A percentile compares a stretch with the other conserved stretches of the same genome.
phyloP scores from a whole-genome alignment of 2,797 vertebrate genomes.

The Urophycis tenuis region DNA sequence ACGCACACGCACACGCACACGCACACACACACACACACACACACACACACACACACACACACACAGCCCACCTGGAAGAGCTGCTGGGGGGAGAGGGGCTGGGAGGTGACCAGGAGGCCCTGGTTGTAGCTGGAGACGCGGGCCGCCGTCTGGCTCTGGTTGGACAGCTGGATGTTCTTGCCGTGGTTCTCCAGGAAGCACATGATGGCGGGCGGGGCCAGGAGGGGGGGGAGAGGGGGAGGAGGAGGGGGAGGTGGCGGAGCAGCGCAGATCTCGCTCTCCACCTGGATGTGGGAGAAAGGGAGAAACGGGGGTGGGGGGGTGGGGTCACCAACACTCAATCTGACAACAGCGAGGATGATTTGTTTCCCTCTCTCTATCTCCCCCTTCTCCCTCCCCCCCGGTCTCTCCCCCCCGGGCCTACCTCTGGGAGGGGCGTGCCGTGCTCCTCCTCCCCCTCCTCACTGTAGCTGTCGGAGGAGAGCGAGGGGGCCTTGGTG shows the following conservation, averaged over 20 bases:
- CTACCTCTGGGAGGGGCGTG: slow-evolving; percentile 65
- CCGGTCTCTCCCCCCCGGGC: slow-evolving; percentile 38
- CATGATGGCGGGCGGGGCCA: slow-evolving; percentile 59
- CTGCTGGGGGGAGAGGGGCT: slow-evolving; percentile 77
- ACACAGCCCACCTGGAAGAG: slow-evolving; percentile 81
- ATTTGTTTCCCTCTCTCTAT: background rate
- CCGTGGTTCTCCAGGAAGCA: slow-evolving; percentile 87
- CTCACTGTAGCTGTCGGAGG: slow-evolving; percentile 81
- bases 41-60: too few relatives aligned
- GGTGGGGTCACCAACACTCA: background rate
- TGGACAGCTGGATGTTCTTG: slow-evolving; percentile 88
- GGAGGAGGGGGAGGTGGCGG: background rate
- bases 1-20: background rate
- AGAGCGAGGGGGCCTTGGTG: slow-evolving; percentile 78
- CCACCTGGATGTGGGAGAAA: slow-evolving; percentile 55
- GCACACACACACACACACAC: slow-evolving; percentile 58
- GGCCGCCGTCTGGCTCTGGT: slow-evolving; percentile 80
- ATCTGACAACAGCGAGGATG: background rate
- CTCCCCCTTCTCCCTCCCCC: background rate
- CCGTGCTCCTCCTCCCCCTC: slow-evolving; percentile 80
- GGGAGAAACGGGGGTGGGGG: too few relatives aligned
- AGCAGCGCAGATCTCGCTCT: slow-evolving; percentile 58
- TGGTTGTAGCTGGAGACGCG: slow-evolving; percentile 90
- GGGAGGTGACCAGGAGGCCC: slow-evolving; percentile 83
- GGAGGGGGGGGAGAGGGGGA: background rate